Evolutionary conservation across 1,140 invertebrate species (phyloP).

Genomic region (Drosophila ohnishii): DNA sequence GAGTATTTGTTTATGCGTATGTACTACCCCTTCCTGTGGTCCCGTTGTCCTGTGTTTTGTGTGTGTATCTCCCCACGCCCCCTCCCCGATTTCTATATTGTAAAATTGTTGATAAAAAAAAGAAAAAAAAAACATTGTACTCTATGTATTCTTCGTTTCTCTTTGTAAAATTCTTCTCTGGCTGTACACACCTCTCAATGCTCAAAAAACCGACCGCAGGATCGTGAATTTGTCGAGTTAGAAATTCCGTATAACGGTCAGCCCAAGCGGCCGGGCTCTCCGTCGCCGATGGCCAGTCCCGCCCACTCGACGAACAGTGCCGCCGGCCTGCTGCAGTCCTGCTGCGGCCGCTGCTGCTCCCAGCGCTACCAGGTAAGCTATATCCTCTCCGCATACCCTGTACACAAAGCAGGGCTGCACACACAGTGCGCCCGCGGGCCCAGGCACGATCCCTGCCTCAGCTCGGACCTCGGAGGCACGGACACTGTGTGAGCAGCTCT

Average conservation of each 20-base stretch:
- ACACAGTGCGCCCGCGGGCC: conserved; percentile 3
- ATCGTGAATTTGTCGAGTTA: conserved; percentile 98
- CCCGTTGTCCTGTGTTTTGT: conserved; percentile 47
- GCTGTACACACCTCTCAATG: conserved; percentile 71
- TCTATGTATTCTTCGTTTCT: conserved; percentile 80
- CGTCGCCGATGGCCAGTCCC: conserved; percentile 93
- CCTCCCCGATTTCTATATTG: conserved; percentile 55
- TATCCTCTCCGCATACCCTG: conserved; percentile 21
- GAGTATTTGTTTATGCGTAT: conserved; percentile 59
- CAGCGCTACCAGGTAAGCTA: conserved; percentile 92
- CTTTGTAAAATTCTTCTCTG: conserved; percentile 79
- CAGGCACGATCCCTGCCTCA: neutral
- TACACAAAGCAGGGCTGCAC: conserved; percentile 4
- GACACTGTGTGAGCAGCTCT: conserved; percentile 2
- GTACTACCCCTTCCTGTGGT: conserved; percentile 28
- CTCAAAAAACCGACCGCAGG: conserved; percentile 85
- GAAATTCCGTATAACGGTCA: conserved; percentile 97
- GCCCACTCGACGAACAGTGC: conserved; percentile 91
- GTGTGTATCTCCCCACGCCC: conserved; percentile 16
- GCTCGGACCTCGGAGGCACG: neutral
- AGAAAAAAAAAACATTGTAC: conserved; percentile 61
- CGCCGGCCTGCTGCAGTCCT: conserved; percentile 90
- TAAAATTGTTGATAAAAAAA: conserved; percentile 50
- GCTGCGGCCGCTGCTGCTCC: conserved; percentile 92
- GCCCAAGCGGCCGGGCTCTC: conserved; percentile 93